phyloP scores from a whole-genome alignment of 1,140 invertebrate genomes.

The Cepaea nemoralis region DNA sequence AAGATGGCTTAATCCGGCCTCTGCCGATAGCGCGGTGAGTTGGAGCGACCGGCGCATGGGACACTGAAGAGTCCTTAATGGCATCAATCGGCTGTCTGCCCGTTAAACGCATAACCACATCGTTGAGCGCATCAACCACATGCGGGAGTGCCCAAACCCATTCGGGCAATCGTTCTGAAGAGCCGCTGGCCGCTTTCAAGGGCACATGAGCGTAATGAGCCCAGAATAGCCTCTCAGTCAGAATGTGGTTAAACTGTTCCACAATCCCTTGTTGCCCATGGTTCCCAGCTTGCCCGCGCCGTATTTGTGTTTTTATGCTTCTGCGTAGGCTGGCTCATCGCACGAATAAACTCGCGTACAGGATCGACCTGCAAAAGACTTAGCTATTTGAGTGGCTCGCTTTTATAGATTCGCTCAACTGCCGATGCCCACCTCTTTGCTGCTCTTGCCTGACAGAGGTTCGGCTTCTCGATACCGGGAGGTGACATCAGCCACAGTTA shows the following conservation, averaged over 20 bases:
- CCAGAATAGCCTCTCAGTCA: conserved; percentile 41
- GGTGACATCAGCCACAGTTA: not conserved
- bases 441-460: conserved; percentile 44
- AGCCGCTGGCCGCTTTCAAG: not conserved
- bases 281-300: conserved; percentile 30
- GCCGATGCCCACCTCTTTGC: conserved; percentile 24
- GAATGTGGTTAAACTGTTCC: conserved; percentile 32
- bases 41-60: no score
- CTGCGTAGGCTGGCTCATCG: no score
- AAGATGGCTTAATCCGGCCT: no score
- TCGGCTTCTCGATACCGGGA: not conserved
- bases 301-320: conserved; percentile 15
- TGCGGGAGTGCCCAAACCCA: conserved; percentile 32
- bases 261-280: conserved; percentile 25
- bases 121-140: conserved; percentile 24
- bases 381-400: conserved; percentile 41
- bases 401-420: conserved; percentile 45
- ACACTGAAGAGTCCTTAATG: conserved; percentile 36
- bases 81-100: conserved; percentile 37
- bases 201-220: conserved; percentile 16
- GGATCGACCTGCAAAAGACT: conserved; percentile 45
- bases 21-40: no score
- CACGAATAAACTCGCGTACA: conserved; percentile 33
- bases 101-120: not conserved
- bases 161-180: conserved; percentile 20